Percentiles rank a stretch among this genome's conserved stretches.
phyloP scores from a whole-genome alignment of 2,113 vertebrate species.

The Rhynchomys soricoides region DNA sequence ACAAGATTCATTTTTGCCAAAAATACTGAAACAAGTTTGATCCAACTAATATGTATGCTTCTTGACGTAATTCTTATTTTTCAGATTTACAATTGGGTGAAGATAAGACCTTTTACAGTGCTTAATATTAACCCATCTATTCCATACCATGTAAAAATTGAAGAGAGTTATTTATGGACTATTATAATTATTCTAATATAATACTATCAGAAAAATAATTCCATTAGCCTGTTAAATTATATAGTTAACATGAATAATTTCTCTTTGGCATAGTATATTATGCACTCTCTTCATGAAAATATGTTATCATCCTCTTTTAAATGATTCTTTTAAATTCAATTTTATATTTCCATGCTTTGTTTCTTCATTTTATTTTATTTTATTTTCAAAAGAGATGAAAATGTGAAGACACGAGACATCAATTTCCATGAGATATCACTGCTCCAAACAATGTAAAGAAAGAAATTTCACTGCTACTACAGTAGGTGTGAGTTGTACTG shows the following conservation, averaged over 20 bases:
- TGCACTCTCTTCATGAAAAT: not conserved
- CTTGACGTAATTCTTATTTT: not conserved
- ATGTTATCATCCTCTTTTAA: not conserved
- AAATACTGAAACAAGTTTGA: not conserved
- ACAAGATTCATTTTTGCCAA: not conserved
- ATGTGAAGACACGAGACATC: not conserved
- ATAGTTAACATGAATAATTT: not conserved
- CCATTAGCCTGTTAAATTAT: conserved; percentile 2
- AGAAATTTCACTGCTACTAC: not conserved
- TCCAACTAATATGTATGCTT: not conserved
- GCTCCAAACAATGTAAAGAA: not conserved
- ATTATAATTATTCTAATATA: not conserved
- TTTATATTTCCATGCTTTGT: conserved; percentile 6
- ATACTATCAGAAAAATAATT: not conserved
- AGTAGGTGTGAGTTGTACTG: conserved; percentile 20
- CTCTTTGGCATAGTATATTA: conserved; percentile 5
- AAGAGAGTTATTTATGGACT: not conserved
- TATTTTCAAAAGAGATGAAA: conserved; percentile 1
- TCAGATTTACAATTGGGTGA: not conserved
- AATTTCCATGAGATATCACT: no score
- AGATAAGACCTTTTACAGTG: not conserved
- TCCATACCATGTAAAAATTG: not conserved
- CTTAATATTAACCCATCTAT: not conserved
- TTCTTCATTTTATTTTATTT: not conserved
- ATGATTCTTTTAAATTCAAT: conserved; percentile 47